A percentile compares a stretch with the other conserved stretches of the same genome.
phyloP scores from a whole-genome alignment of 2,113 vertebrate species.

The Melanotaenia duboulayi region DNA sequence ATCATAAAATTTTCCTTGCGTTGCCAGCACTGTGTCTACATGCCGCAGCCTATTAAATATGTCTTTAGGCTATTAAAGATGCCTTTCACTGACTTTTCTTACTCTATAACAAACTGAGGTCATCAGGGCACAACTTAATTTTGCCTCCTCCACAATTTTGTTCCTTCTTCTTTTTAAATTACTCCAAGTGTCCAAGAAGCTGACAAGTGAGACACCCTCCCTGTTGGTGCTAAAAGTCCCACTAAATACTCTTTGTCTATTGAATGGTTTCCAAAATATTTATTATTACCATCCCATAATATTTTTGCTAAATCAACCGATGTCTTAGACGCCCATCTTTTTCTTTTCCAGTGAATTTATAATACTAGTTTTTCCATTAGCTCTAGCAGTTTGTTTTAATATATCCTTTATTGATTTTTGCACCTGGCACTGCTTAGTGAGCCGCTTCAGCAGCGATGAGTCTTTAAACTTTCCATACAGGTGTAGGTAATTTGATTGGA shows the following conservation, averaged over 20 bases:
- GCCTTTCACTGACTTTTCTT: slow-evolving; percentile 56
- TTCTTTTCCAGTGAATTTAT: slow-evolving; percentile 45
- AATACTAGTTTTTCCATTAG: background rate
- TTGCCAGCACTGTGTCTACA: slow-evolving; percentile 18
- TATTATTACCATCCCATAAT: slow-evolving; percentile 53
- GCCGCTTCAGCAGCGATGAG: slow-evolving; percentile 12
- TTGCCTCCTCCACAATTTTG: slow-evolving; percentile 11
- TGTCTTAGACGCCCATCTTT: slow-evolving; percentile 37
- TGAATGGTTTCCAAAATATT: slow-evolving; percentile 32
- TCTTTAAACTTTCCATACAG: slow-evolving; percentile 3
- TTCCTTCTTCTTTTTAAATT: slow-evolving; percentile 48
- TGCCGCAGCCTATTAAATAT: slow-evolving; percentile 42
- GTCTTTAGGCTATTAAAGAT: slow-evolving; percentile 54
- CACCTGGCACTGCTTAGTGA: slow-evolving; percentile 33
- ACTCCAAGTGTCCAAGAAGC: slow-evolving; percentile 34
- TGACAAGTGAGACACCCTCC: slow-evolving; percentile 25
- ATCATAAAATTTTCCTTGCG: slow-evolving; percentile 9
- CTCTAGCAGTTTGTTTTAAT: slow-evolving; percentile 52
- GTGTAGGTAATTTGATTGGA: slow-evolving; percentile 45
- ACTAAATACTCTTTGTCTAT: background rate
- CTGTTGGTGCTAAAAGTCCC: background rate
- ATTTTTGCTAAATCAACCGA: slow-evolving; percentile 49
- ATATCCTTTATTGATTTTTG: slow-evolving; percentile 47
- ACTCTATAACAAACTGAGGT: slow-evolving; percentile 38
- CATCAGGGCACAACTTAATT: slow-evolving; percentile 34